These are phyloP conservation scores for Monarcha castaneiventris DNA, from an alignment of 2,113 vertebrate genomes.

Conservation along the genomic window DNA sequence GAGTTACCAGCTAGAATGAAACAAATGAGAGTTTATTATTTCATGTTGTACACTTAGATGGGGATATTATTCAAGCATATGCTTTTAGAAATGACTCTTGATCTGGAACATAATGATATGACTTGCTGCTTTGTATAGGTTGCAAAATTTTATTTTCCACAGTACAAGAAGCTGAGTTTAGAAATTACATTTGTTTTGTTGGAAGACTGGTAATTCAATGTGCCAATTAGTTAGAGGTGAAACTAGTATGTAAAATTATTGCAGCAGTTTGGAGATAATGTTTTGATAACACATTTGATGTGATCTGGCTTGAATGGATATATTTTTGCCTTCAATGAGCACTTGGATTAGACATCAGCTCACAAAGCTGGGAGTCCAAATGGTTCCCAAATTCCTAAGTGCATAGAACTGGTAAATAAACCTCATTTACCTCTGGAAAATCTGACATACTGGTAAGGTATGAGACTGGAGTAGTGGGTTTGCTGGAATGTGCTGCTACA, in stretches of 20 bases:
- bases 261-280: neutral
- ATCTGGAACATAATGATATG: neutral
- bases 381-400: neutral
- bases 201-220: neutral
- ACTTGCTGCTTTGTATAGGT: neutral
- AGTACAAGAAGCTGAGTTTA: neutral
- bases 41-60: neutral
- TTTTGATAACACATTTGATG: neutral
- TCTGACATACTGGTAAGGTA: neutral
- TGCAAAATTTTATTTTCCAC: neutral
- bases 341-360: neutral
- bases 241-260: neutral
- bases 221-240: neutral
- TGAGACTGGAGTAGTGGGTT: neutral
- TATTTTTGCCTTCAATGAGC: neutral
- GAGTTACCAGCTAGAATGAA: neutral
- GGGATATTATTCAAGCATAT: neutral
- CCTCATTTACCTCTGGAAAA: neutral
- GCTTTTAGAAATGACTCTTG: neutral
- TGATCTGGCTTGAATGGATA: neutral
- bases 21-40: accelerated
- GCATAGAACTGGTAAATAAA: neutral
- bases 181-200: neutral
- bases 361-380: neutral
- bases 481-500: neutral